These are phyloP conservation scores for Pemphigus obesinymphae DNA, from an alignment of 1,140 invertebrate species.

Conservation along the genomic window DNA sequence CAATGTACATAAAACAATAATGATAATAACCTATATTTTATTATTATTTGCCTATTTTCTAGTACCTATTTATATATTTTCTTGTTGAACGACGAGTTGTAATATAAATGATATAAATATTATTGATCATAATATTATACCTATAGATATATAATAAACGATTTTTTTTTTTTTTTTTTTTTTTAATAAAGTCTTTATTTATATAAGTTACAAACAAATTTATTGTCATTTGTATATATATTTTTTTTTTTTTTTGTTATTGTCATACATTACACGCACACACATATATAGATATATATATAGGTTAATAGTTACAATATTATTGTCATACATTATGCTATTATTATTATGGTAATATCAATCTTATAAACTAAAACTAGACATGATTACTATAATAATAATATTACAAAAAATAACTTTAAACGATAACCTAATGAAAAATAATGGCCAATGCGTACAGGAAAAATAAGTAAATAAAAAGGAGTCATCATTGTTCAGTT, in stretches of 20 bases:
- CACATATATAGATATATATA: too few relatives aligned
- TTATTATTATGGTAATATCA: neutral
- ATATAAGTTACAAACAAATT: slow-evolving; percentile 7
- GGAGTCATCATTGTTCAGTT: too few relatives aligned
- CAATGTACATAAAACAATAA: slow-evolving; percentile 11
- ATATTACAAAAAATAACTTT: too few relatives aligned
- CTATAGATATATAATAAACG: neutral
- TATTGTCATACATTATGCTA: slow-evolving; percentile 12
- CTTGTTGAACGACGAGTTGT: neutral
- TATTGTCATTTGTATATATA: slow-evolving; percentile 26
- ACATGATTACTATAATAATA: neutral
- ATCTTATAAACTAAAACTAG: neutral
- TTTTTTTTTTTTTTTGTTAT: neutral
- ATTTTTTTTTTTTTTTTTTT: too few relatives aligned
- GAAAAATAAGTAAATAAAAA: too few relatives aligned
- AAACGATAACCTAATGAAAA: too few relatives aligned
- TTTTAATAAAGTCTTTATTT: slow-evolving; percentile 27
- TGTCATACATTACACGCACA: neutral
- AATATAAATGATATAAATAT: slow-evolving; percentile 9
- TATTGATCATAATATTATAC: neutral
- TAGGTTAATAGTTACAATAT: neutral
- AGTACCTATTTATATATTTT: slow-evolving; percentile 3
- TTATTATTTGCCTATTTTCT: neutral
- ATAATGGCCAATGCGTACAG: too few relatives aligned
- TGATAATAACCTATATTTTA: neutral